Percentiles rank a stretch among this genome's conserved stretches.
These are phyloP conservation scores for Drosophila trapezifrons DNA, from an alignment of 1,140 invertebrate genomes.

Conservation along the genomic window DNA sequence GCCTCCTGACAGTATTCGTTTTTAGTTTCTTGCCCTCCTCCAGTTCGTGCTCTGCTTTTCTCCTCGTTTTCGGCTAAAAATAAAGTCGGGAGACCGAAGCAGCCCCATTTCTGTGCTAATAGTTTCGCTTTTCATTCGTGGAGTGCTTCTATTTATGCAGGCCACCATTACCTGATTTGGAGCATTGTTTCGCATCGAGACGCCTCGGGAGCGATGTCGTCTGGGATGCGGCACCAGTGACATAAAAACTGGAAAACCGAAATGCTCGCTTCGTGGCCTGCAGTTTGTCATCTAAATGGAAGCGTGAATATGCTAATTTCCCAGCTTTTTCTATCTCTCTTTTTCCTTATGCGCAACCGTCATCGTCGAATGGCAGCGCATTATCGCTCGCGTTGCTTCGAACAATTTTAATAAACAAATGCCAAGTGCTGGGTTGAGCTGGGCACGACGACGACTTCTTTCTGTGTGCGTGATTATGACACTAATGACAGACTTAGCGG, in stretches of 20 bases:
- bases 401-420: slow-evolving; percentile 71
- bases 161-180: slow-evolving; percentile 31
- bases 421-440: slow-evolving; percentile 46
- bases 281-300: slow-evolving; percentile 63
- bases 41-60: slow-evolving; percentile 27
- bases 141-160: slow-evolving; percentile 41
- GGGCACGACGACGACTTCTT: slow-evolving; percentile 40
- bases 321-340: slow-evolving; percentile 2
- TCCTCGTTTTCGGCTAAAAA: slow-evolving; percentile 58
- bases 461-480: slow-evolving; percentile 59
- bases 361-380: slow-evolving; percentile 20
- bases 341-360: slow-evolving; percentile 53
- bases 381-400: slow-evolving; percentile 36
- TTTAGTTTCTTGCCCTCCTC: slow-evolving; percentile 19
- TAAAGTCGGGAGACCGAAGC: slow-evolving; percentile 34
- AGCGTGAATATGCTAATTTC: slow-evolving; percentile 74
- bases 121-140: slow-evolving; percentile 74
- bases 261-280: slow-evolving; percentile 33
- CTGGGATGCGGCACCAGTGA: slow-evolving; percentile 26
- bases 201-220: slow-evolving; percentile 11
- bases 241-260: slow-evolving; percentile 23
- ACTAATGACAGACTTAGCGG: slow-evolving; percentile 61
- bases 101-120: slow-evolving; percentile 59
- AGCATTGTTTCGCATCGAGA: slow-evolving; percentile 13
- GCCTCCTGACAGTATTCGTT: slow-evolving; percentile 49